Conservation (phyloP, 2,797 vertebrate species). For the Catharus ustulatus region DNA sequence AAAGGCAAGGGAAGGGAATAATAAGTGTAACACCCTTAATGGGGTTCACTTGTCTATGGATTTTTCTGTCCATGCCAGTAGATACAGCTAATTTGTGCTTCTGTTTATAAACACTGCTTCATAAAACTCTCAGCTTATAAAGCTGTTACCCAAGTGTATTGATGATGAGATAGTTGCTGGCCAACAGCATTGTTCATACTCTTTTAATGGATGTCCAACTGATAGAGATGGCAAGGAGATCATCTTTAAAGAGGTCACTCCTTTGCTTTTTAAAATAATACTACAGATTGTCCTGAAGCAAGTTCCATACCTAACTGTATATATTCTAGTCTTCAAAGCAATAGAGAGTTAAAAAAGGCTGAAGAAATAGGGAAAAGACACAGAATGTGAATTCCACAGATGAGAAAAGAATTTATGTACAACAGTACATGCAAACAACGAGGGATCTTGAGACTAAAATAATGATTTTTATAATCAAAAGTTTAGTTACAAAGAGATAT, state of each 20-base stretch:
- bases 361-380: constrained; percentile 28
- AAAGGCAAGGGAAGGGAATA: background rate
- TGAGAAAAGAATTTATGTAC: constrained; percentile 64
- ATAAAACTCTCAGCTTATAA: background rate
- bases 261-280: constrained; percentile 26
- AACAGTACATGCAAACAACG: constrained; percentile 55
- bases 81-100: background rate
- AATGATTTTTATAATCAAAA: constrained; percentile 59
- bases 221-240: background rate
- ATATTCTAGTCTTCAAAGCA: background rate
- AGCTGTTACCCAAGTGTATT: background rate
- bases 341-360: background rate
- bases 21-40: background rate
- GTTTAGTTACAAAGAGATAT: constrained; percentile 24
- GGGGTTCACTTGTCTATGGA: background rate
- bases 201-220: background rate
- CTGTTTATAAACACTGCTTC: background rate
- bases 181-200: background rate
- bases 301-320: background rate
- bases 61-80: background rate
- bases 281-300: background rate
- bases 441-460: constrained; percentile 66
- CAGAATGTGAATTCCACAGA: constrained; percentile 53
- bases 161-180: background rate
- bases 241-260: background rate